Conservation (phyloP, 2,797 vertebrate genomes). For the Apodemus agrarius region DNA sequence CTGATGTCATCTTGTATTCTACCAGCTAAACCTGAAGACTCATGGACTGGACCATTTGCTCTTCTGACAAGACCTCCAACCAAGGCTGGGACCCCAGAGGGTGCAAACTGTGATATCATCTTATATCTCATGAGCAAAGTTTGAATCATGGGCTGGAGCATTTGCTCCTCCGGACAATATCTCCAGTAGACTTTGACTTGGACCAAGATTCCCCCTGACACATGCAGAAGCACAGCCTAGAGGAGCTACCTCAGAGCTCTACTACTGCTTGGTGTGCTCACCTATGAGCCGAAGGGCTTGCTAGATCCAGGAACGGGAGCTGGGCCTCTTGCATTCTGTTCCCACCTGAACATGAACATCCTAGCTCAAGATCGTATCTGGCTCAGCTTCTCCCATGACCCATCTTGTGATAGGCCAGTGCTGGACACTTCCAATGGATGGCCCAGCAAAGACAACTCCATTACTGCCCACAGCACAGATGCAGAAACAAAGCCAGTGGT, state of each 20-base stretch:
- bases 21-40: background rate
- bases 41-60: background rate
- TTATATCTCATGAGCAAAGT: background rate
- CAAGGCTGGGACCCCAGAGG: background rate
- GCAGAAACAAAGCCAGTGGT: background rate
- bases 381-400: background rate
- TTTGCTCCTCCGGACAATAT: background rate
- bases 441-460: background rate
- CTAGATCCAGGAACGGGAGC: background rate
- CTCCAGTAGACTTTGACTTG: background rate
- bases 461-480: background rate
- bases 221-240: background rate
- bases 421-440: background rate
- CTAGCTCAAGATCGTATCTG: background rate
- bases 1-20: background rate
- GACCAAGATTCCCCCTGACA: too few species aligned
- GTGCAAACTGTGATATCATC: background rate
- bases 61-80: background rate
- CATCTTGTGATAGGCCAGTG: background rate
- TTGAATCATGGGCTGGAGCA: background rate
- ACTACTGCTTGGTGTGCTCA: background rate
- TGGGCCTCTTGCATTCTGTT: background rate
- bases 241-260: background rate
- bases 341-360: background rate
- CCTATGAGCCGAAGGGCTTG: too few species aligned